A percentile compares a stretch with the other conserved stretches of the same genome.
Conservation (phyloP, 2,888 invertebrate genomes). For the Ceraclea dissimilis region DNA sequence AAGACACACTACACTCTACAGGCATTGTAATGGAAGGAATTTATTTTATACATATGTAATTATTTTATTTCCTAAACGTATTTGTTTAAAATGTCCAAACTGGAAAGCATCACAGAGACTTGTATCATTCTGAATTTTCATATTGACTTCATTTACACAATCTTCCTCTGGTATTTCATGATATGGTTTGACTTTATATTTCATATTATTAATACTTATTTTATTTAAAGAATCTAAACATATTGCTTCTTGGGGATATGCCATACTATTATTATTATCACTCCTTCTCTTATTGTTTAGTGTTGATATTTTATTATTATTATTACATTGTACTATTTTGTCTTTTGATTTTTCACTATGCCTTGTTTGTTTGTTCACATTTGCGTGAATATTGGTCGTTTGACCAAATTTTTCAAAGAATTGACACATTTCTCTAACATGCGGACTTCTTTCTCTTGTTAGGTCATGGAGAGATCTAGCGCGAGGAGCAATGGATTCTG, state of each 20-base stretch:
- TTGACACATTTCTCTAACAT: constrained; percentile 61
- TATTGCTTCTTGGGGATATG: too few relatives aligned
- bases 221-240: not conserved
- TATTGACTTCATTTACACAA: not conserved
- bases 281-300: not conserved
- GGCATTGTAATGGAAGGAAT: too few relatives aligned
- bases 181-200: constrained; percentile 1
- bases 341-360: constrained; percentile 8
- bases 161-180: not conserved
- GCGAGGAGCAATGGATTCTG: constrained; percentile 44
- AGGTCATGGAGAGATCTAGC: constrained; percentile 62
- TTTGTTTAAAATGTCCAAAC: constrained; percentile 23
- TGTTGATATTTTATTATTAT: not conserved
- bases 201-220: not conserved
- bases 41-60: constrained; percentile 22
- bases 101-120: constrained; percentile 18
- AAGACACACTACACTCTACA: too few relatives aligned
- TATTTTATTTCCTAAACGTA: constrained; percentile 25
- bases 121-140: not conserved
- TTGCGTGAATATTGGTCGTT: not conserved
- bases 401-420: constrained; percentile 55
- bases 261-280: not conserved
- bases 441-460: constrained; percentile 41
- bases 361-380: constrained; percentile 4
- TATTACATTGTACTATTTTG: not conserved